Conservation (phyloP, 2,888 invertebrate species). For the Drosophila nr. perissopoda region DNA sequence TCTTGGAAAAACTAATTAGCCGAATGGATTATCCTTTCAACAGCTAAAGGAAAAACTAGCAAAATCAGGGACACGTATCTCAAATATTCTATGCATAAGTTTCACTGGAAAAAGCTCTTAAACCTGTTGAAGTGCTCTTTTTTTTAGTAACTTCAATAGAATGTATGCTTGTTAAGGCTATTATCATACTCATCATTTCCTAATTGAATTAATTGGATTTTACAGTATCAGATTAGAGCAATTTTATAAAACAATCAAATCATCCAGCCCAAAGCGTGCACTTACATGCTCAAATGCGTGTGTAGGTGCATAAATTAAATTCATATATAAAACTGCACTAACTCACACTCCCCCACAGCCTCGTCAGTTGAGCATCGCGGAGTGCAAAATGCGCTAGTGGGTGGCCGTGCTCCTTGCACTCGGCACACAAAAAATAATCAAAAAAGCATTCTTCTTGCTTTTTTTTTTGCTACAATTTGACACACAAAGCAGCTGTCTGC, state of each 20-base stretch:
- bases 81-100: neutral
- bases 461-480: constrained; percentile 74
- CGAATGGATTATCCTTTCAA: constrained; percentile 20
- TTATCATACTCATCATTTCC: neutral
- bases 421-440: constrained; percentile 49
- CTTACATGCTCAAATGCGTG: neutral
- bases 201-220: neutral
- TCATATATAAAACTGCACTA: constrained; percentile 29
- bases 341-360: constrained; percentile 8
- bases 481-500: constrained; percentile 80
- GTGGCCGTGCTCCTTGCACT: constrained; percentile 45
- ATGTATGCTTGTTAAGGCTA: too few relatives aligned
- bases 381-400: constrained; percentile 64
- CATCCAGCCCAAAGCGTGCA: neutral
- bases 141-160: neutral
- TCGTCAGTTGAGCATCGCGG: constrained; percentile 35
- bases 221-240: neutral
- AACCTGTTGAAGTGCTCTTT: neutral
- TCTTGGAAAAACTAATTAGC: constrained; percentile 22
- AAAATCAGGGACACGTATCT: neutral
- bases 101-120: neutral
- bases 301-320: constrained; percentile 35
- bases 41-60: constrained; percentile 8
- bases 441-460: constrained; percentile 38
- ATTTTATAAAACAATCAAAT: neutral